Percentiles rank a stretch among this genome's conserved stretches.
Conservation (phyloP, 2,888 invertebrate species). For the Bimastos eiseni region DNA sequence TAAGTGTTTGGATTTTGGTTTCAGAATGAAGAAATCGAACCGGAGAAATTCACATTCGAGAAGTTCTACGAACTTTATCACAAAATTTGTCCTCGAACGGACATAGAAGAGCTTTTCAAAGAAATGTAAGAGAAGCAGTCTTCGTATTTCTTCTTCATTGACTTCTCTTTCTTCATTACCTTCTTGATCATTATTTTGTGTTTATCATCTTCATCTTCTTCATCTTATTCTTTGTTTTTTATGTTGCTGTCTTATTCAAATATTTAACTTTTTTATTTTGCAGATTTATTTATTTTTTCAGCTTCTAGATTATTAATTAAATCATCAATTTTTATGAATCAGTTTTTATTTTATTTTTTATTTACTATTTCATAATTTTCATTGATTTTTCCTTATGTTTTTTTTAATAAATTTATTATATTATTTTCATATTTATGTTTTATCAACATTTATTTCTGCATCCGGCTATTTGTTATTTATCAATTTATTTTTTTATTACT, state of each 20-base stretch:
- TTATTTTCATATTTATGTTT: not conserved
- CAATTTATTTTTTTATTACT: not conserved
- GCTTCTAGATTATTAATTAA: too few species aligned
- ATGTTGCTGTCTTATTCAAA: too few species aligned
- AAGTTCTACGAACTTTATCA: conserved; percentile 97
- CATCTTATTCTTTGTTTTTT: not conserved
- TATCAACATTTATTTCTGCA: not conserved
- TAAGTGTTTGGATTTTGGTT: not conserved
- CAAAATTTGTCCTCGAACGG: conserved; percentile 97
- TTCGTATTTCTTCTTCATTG: conserved; percentile 7
- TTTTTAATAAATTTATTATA: conserved; percentile 19
- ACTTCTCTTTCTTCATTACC: not conserved
- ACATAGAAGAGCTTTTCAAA: conserved; percentile 95
- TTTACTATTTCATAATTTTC: conserved; percentile 27
- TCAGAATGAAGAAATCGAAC: conserved; percentile 89
- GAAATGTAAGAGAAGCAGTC: conserved; percentile 77
- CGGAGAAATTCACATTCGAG: conserved; percentile 92
- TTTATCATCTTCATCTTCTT: not conserved
- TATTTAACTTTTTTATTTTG: too few species aligned
- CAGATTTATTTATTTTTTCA: too few species aligned
- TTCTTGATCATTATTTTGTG: too few species aligned
- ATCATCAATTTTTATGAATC: conserved; percentile 44
- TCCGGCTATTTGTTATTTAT: not conserved
- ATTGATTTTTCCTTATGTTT: not conserved
- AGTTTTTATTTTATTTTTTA: conserved; percentile 34